Conservation (phyloP, 2,113 vertebrate genomes). For the Serilophus lunatus region DNA sequence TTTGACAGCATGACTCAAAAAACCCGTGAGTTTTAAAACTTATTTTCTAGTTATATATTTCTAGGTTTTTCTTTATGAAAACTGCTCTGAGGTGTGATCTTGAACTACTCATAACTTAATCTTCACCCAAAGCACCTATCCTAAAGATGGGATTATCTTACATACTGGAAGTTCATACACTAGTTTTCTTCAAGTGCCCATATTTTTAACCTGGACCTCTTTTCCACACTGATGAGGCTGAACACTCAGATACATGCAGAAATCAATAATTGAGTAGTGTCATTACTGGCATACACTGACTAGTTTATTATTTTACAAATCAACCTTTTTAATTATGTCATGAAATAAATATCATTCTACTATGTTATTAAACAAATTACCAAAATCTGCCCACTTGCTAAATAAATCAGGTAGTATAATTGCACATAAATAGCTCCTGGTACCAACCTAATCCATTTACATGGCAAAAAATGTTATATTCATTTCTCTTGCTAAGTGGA, state of each 20-base stretch:
- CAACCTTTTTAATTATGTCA: slow-evolving; percentile 18
- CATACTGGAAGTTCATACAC: background rate
- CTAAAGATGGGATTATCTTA: background rate
- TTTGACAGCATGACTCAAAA: background rate
- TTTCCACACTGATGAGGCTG: background rate
- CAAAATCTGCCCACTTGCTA: background rate
- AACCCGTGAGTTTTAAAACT: background rate
- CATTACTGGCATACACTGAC: background rate
- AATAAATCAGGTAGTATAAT: slow-evolving; percentile 15
- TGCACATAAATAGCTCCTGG: background rate
- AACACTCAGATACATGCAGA: background rate
- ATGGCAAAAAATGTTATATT: background rate
- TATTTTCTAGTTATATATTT: background rate
- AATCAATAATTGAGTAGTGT: background rate
- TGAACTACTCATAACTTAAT: background rate
- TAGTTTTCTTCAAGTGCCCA: background rate
- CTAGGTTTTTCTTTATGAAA: background rate
- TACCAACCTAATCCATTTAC: background rate
- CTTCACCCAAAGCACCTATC: background rate
- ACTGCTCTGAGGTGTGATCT: background rate
- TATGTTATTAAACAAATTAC: slow-evolving; percentile 29
- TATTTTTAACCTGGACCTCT: background rate
- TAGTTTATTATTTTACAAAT: background rate
- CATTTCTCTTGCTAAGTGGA: background rate
- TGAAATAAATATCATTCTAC: background rate